A percentile compares a stretch with the other conserved stretches of the same genome.
Conservation (phyloP, 2,113 vertebrate species). For the Willisornis vidua region DNA sequence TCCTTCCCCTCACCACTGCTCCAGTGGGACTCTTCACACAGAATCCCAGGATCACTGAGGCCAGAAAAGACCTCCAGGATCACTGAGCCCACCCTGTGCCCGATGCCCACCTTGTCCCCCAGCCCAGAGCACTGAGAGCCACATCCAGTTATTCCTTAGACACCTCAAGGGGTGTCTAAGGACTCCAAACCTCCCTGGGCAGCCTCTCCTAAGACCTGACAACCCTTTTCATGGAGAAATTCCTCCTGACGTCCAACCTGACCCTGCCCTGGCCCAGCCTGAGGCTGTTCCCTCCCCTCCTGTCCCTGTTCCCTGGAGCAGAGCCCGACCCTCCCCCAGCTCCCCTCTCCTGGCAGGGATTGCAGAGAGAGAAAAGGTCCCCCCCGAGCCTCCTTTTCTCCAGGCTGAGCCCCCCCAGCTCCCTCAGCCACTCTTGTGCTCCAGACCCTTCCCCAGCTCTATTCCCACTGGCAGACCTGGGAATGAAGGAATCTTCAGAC, state of each 20-base stretch:
- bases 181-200: not conserved
- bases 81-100: not conserved
- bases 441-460: not conserved
- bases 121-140: not conserved
- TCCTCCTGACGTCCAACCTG: not conserved
- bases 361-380: not conserved
- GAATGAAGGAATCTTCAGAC: not conserved
- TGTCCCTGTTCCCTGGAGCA: not conserved
- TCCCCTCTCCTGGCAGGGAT: not conserved
- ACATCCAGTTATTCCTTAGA: accelerated
- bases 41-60: not conserved
- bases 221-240: not conserved
- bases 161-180: not conserved
- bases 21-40: not conserved
- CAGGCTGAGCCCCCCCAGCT: not conserved
- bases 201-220: not conserved
- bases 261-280: not conserved
- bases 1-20: not conserved
- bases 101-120: not conserved
- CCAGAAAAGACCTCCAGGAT: not conserved
- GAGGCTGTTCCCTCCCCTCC: not conserved
- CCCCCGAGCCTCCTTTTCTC: not conserved
- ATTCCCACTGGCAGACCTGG: not conserved
- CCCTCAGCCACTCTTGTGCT: not conserved
- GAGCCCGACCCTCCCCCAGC: not conserved